Conservation (phyloP, 2,797 vertebrate species). For the Labeo calbasu region DNA sequence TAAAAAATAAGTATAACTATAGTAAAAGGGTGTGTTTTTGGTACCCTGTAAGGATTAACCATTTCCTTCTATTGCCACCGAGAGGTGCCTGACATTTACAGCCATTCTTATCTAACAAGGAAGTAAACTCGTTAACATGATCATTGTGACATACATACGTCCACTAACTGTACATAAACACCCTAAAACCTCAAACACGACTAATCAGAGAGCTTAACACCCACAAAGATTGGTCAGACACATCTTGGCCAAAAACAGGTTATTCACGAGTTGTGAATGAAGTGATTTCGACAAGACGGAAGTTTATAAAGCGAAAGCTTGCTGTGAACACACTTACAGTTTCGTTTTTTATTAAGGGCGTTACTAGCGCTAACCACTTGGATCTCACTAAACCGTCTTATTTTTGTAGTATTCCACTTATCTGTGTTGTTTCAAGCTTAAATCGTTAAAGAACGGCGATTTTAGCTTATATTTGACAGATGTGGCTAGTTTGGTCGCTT, state of each 20-base stretch:
- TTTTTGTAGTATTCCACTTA: neutral
- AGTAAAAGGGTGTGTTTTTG: neutral
- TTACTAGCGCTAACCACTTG: slow-evolving; percentile 49
- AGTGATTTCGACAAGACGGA: neutral
- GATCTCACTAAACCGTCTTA: neutral
- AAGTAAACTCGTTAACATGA: slow-evolving; percentile 34
- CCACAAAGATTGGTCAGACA: neutral
- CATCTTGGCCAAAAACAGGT: too few species aligned
- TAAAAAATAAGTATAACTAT: neutral
- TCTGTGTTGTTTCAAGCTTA: neutral
- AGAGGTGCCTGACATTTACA: slow-evolving; percentile 2
- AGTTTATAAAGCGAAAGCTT: slow-evolving; percentile 43
- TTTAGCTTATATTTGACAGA: neutral
- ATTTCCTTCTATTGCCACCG: neutral
- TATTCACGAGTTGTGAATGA: neutral
- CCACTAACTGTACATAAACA: neutral
- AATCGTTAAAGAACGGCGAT: neutral
- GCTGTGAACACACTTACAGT: slow-evolving; percentile 3
- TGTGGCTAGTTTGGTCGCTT: neutral
- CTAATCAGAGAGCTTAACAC: neutral
- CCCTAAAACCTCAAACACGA: neutral
- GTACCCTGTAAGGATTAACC: neutral
- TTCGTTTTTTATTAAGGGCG: slow-evolving; percentile 48
- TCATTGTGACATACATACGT: neutral
- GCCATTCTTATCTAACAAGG: slow-evolving; percentile 47